phyloP scores from a whole-genome alignment of 2,113 vertebrate genomes.

The Lepus americanus region DNA sequence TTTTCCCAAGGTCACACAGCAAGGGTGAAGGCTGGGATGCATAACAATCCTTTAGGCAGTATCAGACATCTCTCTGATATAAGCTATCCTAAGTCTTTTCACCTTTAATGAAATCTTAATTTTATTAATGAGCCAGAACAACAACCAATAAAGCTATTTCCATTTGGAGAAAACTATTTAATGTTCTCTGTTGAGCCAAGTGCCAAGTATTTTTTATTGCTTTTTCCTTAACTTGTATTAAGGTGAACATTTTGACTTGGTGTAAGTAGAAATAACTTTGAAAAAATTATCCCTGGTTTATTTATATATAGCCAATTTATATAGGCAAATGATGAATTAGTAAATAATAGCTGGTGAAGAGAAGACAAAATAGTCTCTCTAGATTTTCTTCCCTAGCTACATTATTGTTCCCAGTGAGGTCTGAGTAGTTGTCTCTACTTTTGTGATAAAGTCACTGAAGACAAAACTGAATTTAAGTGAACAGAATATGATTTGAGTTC shows the following conservation, averaged over 20 bases:
- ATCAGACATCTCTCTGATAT: neutral
- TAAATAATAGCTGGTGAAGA: neutral
- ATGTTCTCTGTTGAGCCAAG: neutral
- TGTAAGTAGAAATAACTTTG: constrained; percentile 12
- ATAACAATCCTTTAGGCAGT: neutral
- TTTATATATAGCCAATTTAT: neutral
- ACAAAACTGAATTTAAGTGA: constrained; percentile 16
- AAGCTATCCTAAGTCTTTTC: neutral
- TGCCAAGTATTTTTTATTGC: neutral
- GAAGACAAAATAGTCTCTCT: neutral
- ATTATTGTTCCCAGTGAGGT: neutral
- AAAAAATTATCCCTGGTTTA: neutral
- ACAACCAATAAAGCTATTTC: neutral
- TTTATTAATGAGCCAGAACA: neutral
- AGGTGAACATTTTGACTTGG: neutral
- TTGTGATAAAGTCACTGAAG: neutral
- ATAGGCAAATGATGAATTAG: neutral
- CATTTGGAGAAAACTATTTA: neutral
- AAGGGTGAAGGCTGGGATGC: neutral
- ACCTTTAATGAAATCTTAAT: constrained; percentile 23
- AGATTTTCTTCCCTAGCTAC: neutral
- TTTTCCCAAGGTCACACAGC: neutral
- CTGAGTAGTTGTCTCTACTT: neutral
- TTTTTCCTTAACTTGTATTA: constrained; percentile 44
- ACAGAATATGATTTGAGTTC: constrained; percentile 13